Base-by-base conservation (phyloP, 1,140 invertebrate species). In the Nephotettix cincticeps region DNA sequence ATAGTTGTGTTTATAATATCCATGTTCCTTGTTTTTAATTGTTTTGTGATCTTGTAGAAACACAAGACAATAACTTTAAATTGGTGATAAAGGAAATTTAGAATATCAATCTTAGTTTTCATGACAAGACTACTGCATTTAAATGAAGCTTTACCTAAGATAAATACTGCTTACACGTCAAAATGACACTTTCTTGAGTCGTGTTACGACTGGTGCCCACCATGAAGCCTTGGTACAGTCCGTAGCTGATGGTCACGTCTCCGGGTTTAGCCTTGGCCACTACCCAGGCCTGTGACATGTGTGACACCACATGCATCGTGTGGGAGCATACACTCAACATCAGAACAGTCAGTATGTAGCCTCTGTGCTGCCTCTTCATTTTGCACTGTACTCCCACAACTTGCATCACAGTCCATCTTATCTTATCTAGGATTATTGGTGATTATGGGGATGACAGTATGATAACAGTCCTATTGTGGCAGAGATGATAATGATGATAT, bases 341-440 rank as follows among this genome's bases (percentile, higher is more conserved):
- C 3, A 51, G 19, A 4, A n/a, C n/a, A 11, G 47, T n/a, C 21
- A 51, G n/a, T 3, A 51, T 51, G 21, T 51, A 51, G 4, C 47
- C 47, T 19, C 47, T 51, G 47, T 51, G n/a, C 19, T 51, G 14
- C 21, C 47, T 51, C 47, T 51, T 51, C 21, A 21, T 21, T n/a
- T 9, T 51, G 47, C 19, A n/a, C n/a, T 21, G 21, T 3, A n/a
- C 19, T 6, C 4, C n/a, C 3, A 9, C 47, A 40, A 6, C 17
- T 51, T 51, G 47, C 21, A 17, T 19, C 19, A 51, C 47, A 51
- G 4, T n/a, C 4, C 4, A 4, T 21, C 47, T n/a, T 51, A 51
- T 51, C 47, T 51, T 51, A 51, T 51, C 47, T 51, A 17, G 21
- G 47, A 51, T 51, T 51, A 51, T 51, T 51, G 47, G 47, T 51